These are phyloP conservation scores for Synchiropus splendidus DNA, from an alignment of 2,113 vertebrate genomes.

Conservation along the genomic window DNA sequence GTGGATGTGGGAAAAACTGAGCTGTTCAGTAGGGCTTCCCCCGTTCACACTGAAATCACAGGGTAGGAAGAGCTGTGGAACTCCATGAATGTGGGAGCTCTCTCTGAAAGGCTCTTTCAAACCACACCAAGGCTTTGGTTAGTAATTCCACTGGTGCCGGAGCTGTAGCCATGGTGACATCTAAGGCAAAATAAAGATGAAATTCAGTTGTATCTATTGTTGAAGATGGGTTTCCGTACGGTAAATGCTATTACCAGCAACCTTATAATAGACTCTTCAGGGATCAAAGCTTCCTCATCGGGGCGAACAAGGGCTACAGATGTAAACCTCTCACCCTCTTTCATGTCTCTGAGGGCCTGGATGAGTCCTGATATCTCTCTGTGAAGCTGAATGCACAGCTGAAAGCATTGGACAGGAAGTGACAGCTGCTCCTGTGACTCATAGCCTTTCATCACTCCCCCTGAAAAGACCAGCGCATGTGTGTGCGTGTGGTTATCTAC, in stretches of 20 bases:
- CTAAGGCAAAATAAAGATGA: too few species aligned
- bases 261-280: slow-evolving; percentile 32
- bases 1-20: too few species aligned
- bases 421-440: slow-evolving; percentile 58
- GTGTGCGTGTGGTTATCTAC: slow-evolving; percentile 9
- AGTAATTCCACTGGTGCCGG: too few species aligned
- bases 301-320: not conserved
- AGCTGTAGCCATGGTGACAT: too few species aligned
- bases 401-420: slow-evolving; percentile 30
- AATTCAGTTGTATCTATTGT: too few species aligned
- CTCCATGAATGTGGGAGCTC: slow-evolving; percentile 12
- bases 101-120: not conserved
- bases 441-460: slow-evolving; percentile 47
- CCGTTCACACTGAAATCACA: too few species aligned
- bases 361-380: slow-evolving; percentile 28
- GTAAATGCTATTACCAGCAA: slow-evolving; percentile 13
- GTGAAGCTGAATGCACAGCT: slow-evolving; percentile 47
- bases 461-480: slow-evolving; percentile 32
- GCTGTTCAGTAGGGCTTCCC: too few species aligned
- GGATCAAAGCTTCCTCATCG: slow-evolving; percentile 21
- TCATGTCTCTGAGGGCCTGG: slow-evolving; percentile 19
- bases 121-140: too few species aligned
- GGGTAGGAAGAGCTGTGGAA: too few species aligned
- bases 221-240: too few species aligned
- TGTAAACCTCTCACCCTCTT: slow-evolving; percentile 8